Conservation (phyloP, 2,888 invertebrate genomes). For the Oscheius onirici region DNA sequence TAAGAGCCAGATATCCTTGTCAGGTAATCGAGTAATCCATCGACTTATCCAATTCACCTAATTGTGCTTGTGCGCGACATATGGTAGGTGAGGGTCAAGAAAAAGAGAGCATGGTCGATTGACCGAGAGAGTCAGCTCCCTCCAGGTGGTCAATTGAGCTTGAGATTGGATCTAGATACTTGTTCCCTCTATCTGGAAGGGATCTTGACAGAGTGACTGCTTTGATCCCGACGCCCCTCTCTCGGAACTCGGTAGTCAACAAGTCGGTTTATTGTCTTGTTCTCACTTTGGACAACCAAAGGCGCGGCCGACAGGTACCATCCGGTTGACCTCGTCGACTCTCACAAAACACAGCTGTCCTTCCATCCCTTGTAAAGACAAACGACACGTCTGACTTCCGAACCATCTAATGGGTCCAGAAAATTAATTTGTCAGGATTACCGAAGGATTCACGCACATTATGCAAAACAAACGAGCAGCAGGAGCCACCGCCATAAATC, state of each 20-base stretch:
- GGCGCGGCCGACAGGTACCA: constrained; percentile 3
- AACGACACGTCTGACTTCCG: no score
- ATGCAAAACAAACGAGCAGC: constrained; percentile 23
- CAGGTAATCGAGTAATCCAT: no score
- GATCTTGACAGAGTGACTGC: not conserved
- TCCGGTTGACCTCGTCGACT: constrained; percentile 26
- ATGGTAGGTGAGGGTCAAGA: constrained; percentile 33
- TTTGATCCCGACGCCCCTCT: not conserved
- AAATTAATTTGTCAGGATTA: constrained; percentile 17
- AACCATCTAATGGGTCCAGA: no score
- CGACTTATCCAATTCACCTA: constrained; percentile 17
- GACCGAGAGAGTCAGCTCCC: no score
- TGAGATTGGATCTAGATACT: no score
- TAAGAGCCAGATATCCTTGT: no score
- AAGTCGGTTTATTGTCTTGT: no score
- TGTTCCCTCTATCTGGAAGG: not conserved
- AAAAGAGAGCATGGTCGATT: not conserved
- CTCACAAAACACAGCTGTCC: constrained; percentile 19
- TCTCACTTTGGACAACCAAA: not conserved
- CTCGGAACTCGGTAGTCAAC: not conserved
- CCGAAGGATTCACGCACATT: constrained; percentile 4
- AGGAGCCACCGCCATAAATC: constrained; percentile 19
- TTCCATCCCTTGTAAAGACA: no score
- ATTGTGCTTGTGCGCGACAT: constrained; percentile 19
- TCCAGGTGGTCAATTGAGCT: no score